A percentile compares a stretch with the other conserved stretches of the same genome.
These are phyloP conservation scores for Cosmia trapezina DNA, from an alignment of 2,888 invertebrate species.

Conservation along the genomic window DNA sequence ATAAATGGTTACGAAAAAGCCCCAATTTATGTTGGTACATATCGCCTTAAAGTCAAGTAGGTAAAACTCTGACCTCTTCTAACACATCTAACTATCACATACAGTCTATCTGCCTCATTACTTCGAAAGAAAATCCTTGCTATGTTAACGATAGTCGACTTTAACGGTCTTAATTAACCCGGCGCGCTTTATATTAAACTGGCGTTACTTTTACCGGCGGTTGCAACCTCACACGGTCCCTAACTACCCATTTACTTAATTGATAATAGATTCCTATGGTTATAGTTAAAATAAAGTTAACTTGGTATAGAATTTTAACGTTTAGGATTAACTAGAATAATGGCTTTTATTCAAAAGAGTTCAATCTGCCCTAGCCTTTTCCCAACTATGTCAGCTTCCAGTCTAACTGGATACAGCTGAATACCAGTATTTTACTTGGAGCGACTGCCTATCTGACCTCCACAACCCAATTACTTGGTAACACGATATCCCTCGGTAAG, in stretches of 20 bases:
- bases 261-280: conserved; percentile 52
- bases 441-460: no score
- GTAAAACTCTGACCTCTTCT: conserved; percentile 4
- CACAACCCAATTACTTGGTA: no score
- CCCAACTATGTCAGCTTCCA: no score
- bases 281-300: conserved; percentile 8
- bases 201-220: conserved; percentile 54
- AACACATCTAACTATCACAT: conserved; percentile 7
- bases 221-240: conserved; percentile 61
- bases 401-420: no score
- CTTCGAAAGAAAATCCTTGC: conserved; percentile 45
- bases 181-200: conserved; percentile 51
- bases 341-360: no score
- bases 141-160: conserved; percentile 57
- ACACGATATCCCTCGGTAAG: no score
- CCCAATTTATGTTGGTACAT: no score
- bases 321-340: no score
- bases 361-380: no score
- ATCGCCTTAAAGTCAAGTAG: no score
- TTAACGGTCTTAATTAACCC: conserved; percentile 65
- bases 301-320: background rate
- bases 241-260: conserved; percentile 62
- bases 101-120: conserved; percentile 44
- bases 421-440: no score
- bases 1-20: no score